Base-by-base conservation (phyloP, 1,140 invertebrate genomes). In the Musca domestica region DNA sequence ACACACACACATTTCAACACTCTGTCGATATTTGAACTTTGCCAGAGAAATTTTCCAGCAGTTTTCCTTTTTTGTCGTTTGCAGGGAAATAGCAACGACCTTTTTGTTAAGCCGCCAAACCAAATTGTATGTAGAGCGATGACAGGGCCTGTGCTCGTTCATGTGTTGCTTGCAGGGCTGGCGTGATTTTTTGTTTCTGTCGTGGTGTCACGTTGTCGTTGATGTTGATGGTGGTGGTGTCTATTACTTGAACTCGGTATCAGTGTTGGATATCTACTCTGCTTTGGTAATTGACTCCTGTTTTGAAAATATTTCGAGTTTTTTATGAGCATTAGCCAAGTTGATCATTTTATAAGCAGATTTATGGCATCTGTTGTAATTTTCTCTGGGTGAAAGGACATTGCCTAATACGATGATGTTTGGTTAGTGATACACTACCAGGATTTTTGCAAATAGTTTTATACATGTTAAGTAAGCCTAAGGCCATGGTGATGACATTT, bases 271-370 rank as follows among this genome's bases (percentile, higher is more conserved):
- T 30, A 30, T 41, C 34, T 41, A 10, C 10, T 5, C 49, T 51
- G 4, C 27, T 14, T 27, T 56, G 17, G 56, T 61, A 61, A 61
- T 61, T 61, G 56, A 61, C 56, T 61, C 56, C n/a, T 61, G 9
- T 20, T 61, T 41, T 41, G 6, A 41, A 25, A 25, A 27, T 58
- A 58, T 58, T 30, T 61, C 34, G n/a, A 61, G 27, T 61, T 61
- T 51, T 61, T 58, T 61, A 61, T 61, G n/a, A 61, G 56, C n/a
- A 61, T 61, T 61, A 61, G 30, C 56, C 19, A 41, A 41, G 34
- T 27, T 61, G 41, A 61, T 61, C 27, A 61, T 61, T 61, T 61
- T 34, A 61, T 61, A 61, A 61, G 56, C 56, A 41, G 56, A 61
- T 61, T 61, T 41, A 61, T 9, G 2, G 12, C 56, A 61, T 61